These are phyloP conservation scores for Diplogasteroides magnus DNA, from an alignment of 1,140 invertebrate species.

Conservation along the genomic window DNA sequence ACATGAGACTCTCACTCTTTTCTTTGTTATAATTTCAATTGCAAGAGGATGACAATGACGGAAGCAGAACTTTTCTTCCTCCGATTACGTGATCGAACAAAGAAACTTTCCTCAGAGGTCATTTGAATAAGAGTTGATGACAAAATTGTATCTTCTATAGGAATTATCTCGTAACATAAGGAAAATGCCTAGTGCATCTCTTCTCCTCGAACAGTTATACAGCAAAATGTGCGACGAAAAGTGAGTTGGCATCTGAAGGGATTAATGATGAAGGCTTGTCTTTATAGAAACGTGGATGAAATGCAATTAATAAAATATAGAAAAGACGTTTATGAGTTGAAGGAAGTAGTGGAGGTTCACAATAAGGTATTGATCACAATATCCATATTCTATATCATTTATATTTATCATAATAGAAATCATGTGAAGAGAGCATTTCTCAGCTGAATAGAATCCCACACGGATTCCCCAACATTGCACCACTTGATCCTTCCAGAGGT, in stretches of 20 bases:
- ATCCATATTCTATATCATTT: slow-evolving; percentile 4
- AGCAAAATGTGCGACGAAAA: slow-evolving; percentile 39
- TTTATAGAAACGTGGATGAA: slow-evolving; percentile 34
- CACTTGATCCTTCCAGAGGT: no score
- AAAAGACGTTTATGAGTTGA: slow-evolving; percentile 38
- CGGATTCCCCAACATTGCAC: slow-evolving; percentile 29
- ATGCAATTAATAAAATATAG: slow-evolving; percentile 37
- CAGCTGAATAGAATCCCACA: slow-evolving; percentile 9
- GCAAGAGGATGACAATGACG: slow-evolving; percentile 29
- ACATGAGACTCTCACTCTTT: not conserved
- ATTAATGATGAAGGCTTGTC: not conserved
- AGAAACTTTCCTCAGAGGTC: slow-evolving; percentile 32
- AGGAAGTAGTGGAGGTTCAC: slow-evolving; percentile 40
- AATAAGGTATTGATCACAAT: no score
- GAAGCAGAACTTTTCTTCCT: slow-evolving; percentile 40
- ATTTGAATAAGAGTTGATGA: not conserved
- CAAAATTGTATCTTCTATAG: not conserved
- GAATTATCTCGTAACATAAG: slow-evolving; percentile 32
- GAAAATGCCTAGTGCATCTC: slow-evolving; percentile 21
- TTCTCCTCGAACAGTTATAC: slow-evolving; percentile 28
- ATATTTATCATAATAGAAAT: slow-evolving; percentile 1
- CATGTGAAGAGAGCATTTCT: not conserved
- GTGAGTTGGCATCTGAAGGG: not conserved
- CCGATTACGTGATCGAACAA: slow-evolving; percentile 36
- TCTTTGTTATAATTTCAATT: slow-evolving; percentile 2